A percentile compares a stretch with the other conserved stretches of the same genome.
phyloP scores from a whole-genome alignment of 2,797 vertebrate genomes.

The Acrossocheilus wenchowensis region DNA sequence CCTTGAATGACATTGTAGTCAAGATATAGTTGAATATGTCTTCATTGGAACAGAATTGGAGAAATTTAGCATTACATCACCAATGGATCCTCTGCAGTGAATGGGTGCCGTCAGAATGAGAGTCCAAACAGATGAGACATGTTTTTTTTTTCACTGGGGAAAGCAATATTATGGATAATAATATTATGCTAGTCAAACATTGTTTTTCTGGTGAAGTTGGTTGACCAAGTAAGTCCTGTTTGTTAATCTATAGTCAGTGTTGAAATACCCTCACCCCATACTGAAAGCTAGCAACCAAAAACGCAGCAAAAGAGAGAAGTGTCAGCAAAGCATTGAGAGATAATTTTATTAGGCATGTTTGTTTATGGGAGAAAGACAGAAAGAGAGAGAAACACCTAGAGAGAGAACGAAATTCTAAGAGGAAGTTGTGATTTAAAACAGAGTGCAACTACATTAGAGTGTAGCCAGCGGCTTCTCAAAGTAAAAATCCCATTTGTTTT shows the following conservation, averaged over 20 bases:
- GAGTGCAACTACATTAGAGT: neutral
- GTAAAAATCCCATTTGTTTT: constrained; percentile 30
- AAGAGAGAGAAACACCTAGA: neutral
- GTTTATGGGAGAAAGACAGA: neutral
- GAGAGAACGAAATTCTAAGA: neutral
- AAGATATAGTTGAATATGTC: neutral
- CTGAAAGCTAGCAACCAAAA: neutral
- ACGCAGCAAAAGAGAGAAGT: neutral
- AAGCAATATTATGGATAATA: neutral
- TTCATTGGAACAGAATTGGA: neutral
- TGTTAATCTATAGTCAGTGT: neutral
- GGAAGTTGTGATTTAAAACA: constrained; percentile 9
- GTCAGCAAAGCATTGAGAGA: neutral
- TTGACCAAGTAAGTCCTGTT: neutral
- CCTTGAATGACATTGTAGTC: neutral
- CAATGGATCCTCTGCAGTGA: neutral
- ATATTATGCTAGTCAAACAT: neutral
- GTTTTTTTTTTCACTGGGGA: neutral
- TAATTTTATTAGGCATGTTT: neutral
- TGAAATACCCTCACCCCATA: neutral
- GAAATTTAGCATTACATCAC: neutral
- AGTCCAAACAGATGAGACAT: neutral
- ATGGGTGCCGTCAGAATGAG: neutral
- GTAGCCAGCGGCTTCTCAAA: constrained; percentile 4
- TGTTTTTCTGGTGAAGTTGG: neutral